These are phyloP conservation scores for Sarcophaga variegata DNA, from an alignment of 2,888 invertebrate species.

Conservation along the genomic window DNA sequence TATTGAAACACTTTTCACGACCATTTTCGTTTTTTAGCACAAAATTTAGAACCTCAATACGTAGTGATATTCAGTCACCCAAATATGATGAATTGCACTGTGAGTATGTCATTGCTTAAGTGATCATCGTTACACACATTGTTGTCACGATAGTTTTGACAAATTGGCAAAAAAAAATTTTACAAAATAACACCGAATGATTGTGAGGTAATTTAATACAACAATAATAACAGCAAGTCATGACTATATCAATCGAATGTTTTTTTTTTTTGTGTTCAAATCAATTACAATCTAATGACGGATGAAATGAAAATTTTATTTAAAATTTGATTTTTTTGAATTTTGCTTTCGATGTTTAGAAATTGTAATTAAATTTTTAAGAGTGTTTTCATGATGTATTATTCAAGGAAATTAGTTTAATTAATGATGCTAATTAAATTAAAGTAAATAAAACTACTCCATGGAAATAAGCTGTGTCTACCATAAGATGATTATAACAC, in stretches of 20 bases:
- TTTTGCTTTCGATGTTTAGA: too few species aligned
- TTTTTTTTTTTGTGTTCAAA: too few species aligned
- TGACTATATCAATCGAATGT: neutral
- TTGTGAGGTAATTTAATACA: neutral
- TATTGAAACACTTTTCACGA: constrained; percentile 33
- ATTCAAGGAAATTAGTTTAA: too few species aligned
- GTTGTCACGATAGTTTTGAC: neutral
- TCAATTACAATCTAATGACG: too few species aligned
- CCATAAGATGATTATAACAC: too few species aligned
- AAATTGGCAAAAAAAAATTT: neutral
- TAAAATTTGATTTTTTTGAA: too few species aligned
- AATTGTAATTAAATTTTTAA: too few species aligned
- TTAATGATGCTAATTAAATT: too few species aligned
- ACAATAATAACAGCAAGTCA: neutral
- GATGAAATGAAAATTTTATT: too few species aligned
- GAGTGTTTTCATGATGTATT: too few species aligned
- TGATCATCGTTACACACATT: neutral
- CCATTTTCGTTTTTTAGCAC: constrained; percentile 51
- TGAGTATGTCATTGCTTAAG: neutral
- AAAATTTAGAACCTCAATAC: neutral
- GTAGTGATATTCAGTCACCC: neutral
- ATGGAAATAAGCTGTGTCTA: too few species aligned
- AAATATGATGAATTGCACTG: neutral
- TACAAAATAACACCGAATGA: neutral
- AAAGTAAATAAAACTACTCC: too few species aligned